phyloP scores from a whole-genome alignment of 2,888 invertebrate genomes.

The Nymphalis polychloros region DNA sequence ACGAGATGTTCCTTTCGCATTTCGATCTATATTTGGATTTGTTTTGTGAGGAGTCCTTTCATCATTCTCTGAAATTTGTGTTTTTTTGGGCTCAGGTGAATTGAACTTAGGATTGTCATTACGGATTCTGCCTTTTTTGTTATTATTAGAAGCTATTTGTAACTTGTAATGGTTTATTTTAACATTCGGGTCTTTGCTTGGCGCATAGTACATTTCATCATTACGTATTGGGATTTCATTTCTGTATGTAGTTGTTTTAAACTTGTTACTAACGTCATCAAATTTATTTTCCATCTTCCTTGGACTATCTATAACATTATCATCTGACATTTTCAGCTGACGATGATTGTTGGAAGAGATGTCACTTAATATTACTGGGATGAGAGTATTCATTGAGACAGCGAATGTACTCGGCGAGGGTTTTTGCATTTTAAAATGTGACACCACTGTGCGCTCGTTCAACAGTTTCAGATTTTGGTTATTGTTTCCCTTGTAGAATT shows the following conservation, averaged over 20 bases:
- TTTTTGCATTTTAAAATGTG: slow-evolving; percentile 55
- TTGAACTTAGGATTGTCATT: not conserved
- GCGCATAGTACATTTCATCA: not conserved
- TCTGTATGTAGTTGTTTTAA: not conserved
- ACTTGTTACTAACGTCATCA: not conserved
- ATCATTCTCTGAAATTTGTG: slow-evolving; percentile 20
- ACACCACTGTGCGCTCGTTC: slow-evolving; percentile 51
- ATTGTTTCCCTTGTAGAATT: slow-evolving; percentile 46
- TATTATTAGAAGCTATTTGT: not conserved
- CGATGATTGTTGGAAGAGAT: not conserved
- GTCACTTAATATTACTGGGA: not conserved
- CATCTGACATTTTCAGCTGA: not conserved
- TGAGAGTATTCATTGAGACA: slow-evolving; percentile 10
- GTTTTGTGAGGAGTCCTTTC: slow-evolving; percentile 31
- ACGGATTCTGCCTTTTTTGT: not conserved
- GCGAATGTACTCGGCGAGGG: slow-evolving; percentile 27
- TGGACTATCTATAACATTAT: not conserved
- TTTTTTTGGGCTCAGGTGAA: slow-evolving; percentile 10
- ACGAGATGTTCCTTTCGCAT: slow-evolving; percentile 36
- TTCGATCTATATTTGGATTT: slow-evolving; percentile 18
- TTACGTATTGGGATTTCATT: not conserved
- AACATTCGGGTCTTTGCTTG: not conserved
- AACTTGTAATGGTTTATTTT: not conserved
- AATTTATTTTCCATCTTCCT: not conserved
- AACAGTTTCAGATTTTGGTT: slow-evolving; percentile 43